These are phyloP conservation scores for Gavialis gangeticus DNA, from an alignment of 2,113 vertebrate species.

Conservation along the genomic window DNA sequence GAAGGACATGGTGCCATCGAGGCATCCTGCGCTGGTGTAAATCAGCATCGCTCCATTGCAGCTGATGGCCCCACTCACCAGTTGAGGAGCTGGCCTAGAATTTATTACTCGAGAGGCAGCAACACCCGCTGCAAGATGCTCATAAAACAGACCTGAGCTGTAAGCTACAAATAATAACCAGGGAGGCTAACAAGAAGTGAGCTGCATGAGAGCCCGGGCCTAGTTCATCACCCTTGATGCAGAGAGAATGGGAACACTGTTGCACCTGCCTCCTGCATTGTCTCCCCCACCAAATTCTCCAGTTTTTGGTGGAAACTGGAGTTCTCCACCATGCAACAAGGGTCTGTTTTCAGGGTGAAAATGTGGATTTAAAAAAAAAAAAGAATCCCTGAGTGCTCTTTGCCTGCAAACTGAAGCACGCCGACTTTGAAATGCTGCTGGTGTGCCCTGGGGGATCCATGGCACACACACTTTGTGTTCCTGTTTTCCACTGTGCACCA, in stretches of 20 bases:
- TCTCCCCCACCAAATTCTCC: background rate
- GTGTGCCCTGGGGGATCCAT: background rate
- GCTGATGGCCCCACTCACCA: slow-evolving; percentile 45
- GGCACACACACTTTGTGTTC: background rate
- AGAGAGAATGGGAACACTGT: too few species aligned
- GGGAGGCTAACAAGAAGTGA: background rate
- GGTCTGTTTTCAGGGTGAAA: background rate
- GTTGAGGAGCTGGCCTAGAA: slow-evolving; percentile 44
- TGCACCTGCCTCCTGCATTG: too few species aligned
- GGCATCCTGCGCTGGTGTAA: slow-evolving; percentile 5
- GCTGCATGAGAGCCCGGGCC: too few species aligned
- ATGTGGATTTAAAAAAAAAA: background rate
- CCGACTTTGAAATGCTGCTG: background rate
- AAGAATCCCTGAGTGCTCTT: background rate
- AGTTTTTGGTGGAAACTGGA: background rate
- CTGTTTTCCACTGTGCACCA: background rate
- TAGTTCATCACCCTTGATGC: too few species aligned
- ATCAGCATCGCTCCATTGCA: slow-evolving; percentile 37
- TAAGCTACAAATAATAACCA: background rate
- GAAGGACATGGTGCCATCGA: slow-evolving; percentile 17
- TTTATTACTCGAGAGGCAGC: slow-evolving; percentile 48
- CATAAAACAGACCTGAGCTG: too few species aligned
- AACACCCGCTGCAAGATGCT: background rate
- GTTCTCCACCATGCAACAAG: background rate
- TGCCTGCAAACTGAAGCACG: background rate